phyloP scores from a whole-genome alignment of 2,888 invertebrate genomes.

The Aporophyla nigra region DNA sequence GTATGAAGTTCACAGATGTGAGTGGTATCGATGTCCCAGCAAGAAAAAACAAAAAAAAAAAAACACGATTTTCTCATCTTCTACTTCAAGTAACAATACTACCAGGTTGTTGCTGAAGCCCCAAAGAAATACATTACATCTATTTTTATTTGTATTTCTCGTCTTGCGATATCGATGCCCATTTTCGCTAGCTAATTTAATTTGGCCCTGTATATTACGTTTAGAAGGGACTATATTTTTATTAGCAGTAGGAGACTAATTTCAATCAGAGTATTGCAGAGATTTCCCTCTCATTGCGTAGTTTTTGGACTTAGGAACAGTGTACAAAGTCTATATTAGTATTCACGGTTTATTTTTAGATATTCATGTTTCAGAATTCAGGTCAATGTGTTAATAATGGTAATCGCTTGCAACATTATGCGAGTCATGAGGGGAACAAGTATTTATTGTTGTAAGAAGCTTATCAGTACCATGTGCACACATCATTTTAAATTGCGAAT shows the following conservation, averaged over 20 bases:
- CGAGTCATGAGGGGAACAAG: conserved; percentile 12
- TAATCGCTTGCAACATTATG: neutral
- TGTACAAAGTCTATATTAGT: neutral
- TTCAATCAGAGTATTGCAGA: neutral
- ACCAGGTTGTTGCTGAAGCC: no score
- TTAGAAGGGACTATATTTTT: neutral
- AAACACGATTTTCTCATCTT: no score
- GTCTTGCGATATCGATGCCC: no score
- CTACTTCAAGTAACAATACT: no score
- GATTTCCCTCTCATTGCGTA: neutral
- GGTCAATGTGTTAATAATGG: conserved; percentile 1
- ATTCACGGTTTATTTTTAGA: conserved; percentile 20
- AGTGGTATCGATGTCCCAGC: no score
- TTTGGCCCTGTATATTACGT: no score
- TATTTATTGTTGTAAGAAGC: neutral
- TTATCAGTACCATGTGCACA: conserved; percentile 10
- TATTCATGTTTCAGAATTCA: neutral
- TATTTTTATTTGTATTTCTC: no score
- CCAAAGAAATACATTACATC: no score
- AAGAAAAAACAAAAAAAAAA: no score
- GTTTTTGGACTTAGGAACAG: neutral
- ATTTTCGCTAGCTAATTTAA: no score
- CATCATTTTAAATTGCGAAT: neutral
- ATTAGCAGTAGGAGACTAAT: neutral
- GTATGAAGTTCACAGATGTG: no score